Base-by-base conservation (phyloP, 1,140 invertebrate genomes). In the Eurosta solidaginis region DNA sequence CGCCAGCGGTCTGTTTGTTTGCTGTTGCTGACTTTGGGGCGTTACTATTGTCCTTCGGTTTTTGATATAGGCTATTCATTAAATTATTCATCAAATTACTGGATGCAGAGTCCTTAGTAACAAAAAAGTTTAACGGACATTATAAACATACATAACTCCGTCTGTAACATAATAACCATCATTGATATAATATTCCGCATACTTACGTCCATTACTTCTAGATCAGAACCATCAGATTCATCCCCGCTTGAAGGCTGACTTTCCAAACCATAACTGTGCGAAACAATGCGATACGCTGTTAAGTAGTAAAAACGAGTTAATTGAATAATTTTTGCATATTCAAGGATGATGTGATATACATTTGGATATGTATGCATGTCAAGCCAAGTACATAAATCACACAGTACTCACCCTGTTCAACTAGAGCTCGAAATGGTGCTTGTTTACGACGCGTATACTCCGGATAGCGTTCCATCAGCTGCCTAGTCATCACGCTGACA, bases 401-500 rank as follows among this genome's bases (percentile, higher is more conserved):
- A 17, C 9, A 40, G 12, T 49, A 87, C 87, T 79, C 90, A 92
- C 85, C 91, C 89, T 88, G 88, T 85, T 89, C 92, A 79, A 94
- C 93, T 84, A 91, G 88, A 77, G 89, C 88, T 83, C 91, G 90
- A 85, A 95, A 94, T 29, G 92, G 90, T 63, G 86, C 89, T 68
- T 91, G 89, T 86, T 93, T 93, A 82, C 91, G 92, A 82, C 90
- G 91, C 68, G 89, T 90, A 87, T 94, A 94, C 81, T 94, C 93
- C 22, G 90, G 89, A 86, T 93, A 94, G 81, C 90, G 90, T 82
- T 90, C 91, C 89, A 92, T 92, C 40, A 95, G 89, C 81, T 91
- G 89, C 83, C 92, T 91, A 81, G 93, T 92, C 93, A 94, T 94
- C 84, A 92, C 91, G 81, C 91, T 91, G 40, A 94, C 91, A 90